Base-by-base conservation (phyloP, 2,888 invertebrate species). In the Ashinkailepas kermadecensis region DNA sequence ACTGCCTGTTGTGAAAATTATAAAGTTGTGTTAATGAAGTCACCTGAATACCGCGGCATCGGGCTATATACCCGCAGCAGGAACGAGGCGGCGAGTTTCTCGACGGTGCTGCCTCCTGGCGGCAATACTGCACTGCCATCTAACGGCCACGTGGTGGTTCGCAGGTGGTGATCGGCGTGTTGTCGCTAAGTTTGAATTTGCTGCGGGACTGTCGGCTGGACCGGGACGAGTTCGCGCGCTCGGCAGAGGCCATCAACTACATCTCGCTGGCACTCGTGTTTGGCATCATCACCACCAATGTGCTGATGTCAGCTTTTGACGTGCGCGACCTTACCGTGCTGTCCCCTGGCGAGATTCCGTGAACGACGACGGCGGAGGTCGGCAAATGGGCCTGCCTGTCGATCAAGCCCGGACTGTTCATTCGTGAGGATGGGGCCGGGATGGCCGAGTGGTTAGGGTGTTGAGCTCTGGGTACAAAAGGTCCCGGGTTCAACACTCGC, bases 191-290 rank as follows among this genome's bases (percentile, higher is more conserved):
- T 23, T 94, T 94, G 90, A 92, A 95, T 85, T 89, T 92, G 86
- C 93, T 95, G 87, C 94, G 95, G 86, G 93, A 94, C 85, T 89
- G 95, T 87, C 93, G 95, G 88, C 91, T 95, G 86, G 94, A 95
- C 88, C 91, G 91, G 86, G 89, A 91, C 85, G 89, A 90, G 85
- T 93, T 94, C 87, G 93, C 93, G 87, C 90, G 90, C 70, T 91
- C 92, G 58, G 94, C 95, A n/a, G 88, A 92, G 84, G 89, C 94
- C 84, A 89, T 95, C 84, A 95, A 95, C 88, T 94, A 95, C 87
- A 86, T 93, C 85, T 94, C 94, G 85, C 91, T 95, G 83, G 91
- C 94, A 86, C 91, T 93, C 84, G 91, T 95, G 86, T 95, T 95
- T 88, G 87, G 93, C 81, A 94, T 95, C 87, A 94, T 94, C 25